Conservation (phyloP, 2,888 invertebrate species). For the Harmothoe impar region DNA sequence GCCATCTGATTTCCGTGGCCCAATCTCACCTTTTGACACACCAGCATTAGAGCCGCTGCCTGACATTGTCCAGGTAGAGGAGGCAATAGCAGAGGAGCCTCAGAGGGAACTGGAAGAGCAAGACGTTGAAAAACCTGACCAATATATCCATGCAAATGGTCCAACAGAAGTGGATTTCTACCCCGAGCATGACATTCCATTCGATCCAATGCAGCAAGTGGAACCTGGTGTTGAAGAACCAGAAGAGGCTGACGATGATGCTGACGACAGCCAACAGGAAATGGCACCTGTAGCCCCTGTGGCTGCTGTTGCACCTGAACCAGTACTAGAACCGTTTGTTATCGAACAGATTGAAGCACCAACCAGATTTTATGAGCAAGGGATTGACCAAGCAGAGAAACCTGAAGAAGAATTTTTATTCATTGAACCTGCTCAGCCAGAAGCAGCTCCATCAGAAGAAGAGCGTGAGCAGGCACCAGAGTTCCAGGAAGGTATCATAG, state of each 20-base stretch:
- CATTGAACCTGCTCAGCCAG: slow-evolving; percentile 19
- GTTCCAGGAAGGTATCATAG: not conserved
- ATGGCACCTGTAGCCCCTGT: slow-evolving; percentile 39
- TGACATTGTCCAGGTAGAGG: slow-evolving; percentile 68
- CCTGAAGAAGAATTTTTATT: slow-evolving; percentile 20
- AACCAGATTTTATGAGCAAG: slow-evolving; percentile 14
- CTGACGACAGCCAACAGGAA: slow-evolving; percentile 22
- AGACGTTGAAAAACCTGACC: slow-evolving; percentile 57
- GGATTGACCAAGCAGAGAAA: slow-evolving; percentile 38
- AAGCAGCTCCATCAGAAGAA: not conserved
- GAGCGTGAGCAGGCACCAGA: not conserved
- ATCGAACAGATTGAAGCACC: slow-evolving; percentile 39
- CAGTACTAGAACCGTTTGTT: slow-evolving; percentile 1
- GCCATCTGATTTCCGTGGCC: slow-evolving; percentile 73
- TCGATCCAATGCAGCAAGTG: slow-evolving; percentile 31
- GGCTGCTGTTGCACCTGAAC: slow-evolving; percentile 45
- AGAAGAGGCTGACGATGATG: not conserved
- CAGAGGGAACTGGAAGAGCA: slow-evolving; percentile 57
- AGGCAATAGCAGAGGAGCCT: slow-evolving; percentile 63
- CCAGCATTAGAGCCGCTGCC: slow-evolving; percentile 66
- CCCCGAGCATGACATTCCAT: slow-evolving; percentile 81
- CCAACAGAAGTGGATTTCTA: slow-evolving; percentile 85
- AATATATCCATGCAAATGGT: slow-evolving; percentile 82
- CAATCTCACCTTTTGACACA: slow-evolving; percentile 67
- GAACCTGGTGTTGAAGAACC: not conserved